A percentile compares a stretch with the other conserved stretches of the same genome.
These are phyloP conservation scores for Myiotriccus ornatus DNA, from an alignment of 2,797 vertebrate species.

Conservation along the genomic window DNA sequence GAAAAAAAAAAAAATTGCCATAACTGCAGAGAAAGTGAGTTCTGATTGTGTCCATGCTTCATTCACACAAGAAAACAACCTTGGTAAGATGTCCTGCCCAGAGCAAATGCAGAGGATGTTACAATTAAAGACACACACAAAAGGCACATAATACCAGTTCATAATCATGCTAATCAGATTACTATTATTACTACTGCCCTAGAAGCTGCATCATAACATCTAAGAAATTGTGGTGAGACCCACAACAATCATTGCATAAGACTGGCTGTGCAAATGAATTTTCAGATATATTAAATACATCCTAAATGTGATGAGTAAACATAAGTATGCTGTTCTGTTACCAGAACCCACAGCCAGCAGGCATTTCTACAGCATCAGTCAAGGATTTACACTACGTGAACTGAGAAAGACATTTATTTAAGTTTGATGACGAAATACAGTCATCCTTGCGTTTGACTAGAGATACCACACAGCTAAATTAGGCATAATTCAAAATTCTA, in stretches of 20 bases:
- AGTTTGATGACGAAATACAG: not conserved
- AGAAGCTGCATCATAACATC: not conserved
- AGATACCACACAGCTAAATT: not conserved
- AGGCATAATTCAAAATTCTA: not conserved
- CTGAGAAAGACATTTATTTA: not conserved
- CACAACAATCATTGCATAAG: not conserved
- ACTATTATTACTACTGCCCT: not conserved
- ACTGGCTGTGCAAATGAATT: not conserved
- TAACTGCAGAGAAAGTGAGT: not conserved
- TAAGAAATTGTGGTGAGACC: not conserved
- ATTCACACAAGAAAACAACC: not conserved
- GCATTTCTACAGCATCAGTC: not conserved
- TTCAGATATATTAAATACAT: not conserved
- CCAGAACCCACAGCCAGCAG: not conserved
- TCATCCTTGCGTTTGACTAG: not conserved
- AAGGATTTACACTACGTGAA: not conserved
- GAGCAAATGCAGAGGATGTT: not conserved
- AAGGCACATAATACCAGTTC: not conserved
- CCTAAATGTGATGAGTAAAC: not conserved
- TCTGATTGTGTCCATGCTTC: not conserved
- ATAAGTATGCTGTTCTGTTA: not conserved
- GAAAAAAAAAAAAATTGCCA: not conserved
- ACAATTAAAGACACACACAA: not conserved
- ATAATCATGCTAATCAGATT: not conserved
- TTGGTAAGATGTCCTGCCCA: not conserved